Evolutionary conservation across 2,888 invertebrate genomes (phyloP), one percentile per base, ranked within the genome.

Genomic region (Eucera pruinosa): DNA sequence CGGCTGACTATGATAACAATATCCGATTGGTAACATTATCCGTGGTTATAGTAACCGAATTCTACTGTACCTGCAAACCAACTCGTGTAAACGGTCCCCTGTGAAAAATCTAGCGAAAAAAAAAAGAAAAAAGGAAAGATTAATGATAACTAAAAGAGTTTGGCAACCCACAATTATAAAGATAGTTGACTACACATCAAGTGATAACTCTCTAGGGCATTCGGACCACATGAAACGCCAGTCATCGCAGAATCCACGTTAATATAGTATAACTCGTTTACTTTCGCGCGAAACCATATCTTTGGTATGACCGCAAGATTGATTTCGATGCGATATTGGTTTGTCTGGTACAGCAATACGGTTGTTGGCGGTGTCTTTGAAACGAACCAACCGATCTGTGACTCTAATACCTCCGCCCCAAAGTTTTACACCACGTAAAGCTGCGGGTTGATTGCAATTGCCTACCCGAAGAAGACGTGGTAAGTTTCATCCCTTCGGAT

Each of bases 191-290:
- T 83, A 77, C 76, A 78, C 79, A 78, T 84, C 84, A 86, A 87
- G 82, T 80, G 80, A 68, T 67, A 83, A 77, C 80, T 85, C 86
- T 82, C 83, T 25, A 55, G 81, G 82, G 85, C 68, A 75, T 66
- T 81, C 62, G 66, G 80, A 78, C 79, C 82, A 78, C 85, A 85
- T 87, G 87, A 87, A 88, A 78, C 84, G 81, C 73, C 80, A 81
- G 69, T 83, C 80, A 71, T 81, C 82, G 83, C 80, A 76, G 68
- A 47, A 74, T 33, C 4, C 60, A 78, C 78, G 80, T 86, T 62
- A 80, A 66, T 74, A 81, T 73, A 71, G 76, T 76, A 81, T 81
- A 84, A 78, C 69, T 74, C 65, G 65, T 61, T 70, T 43, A 61
- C 48, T 48, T 13, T 30, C 45, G 33, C 48, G 11, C 25, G 43